Base-by-base conservation (phyloP, 2,797 vertebrate species). In the Coregonus suidteri region DNA sequence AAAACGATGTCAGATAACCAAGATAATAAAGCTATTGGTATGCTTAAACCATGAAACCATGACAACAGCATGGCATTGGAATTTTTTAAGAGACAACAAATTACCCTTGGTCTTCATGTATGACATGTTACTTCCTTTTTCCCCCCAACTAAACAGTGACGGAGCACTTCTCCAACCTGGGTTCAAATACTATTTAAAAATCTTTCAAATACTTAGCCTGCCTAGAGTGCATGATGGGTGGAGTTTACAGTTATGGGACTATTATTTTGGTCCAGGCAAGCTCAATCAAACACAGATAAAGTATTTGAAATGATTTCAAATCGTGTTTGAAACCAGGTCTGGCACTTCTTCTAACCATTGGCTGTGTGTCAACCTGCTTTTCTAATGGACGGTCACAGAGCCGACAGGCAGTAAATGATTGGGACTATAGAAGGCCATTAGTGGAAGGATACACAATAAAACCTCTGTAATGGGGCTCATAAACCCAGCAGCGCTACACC, bases 391-490 rank as follows among this genome's bases (percentile, higher is more conserved):
- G 88, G 90, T 90, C 88, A 83, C 91, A 87, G 87, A 91, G 88
- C 87, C 83, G 90, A 91, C 90, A 84, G 87, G 89, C 83, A 59
- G 82, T 93, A 93, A 93, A 93, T 94, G 92, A 93, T 81, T 76
- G 71, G 75, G 86, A 89, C 90, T 90, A 88, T 84, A 86, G 89
- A 92, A 93, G 90, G 84, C 91, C 93, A 94, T 94, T 94, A 93
- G 93, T 92, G 84, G 84, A 78, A 88, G 86, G 88, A 91, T 92
- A 91, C 86, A 91, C 91, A 90, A 91, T 93, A 93, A 93, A 91
- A 93, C 88, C 87, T 47, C 84, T 34, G 86, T 93, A 93, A 92
- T 92, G 91, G 2, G 91, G 87, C 91, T 93, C 92, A 91, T 93
- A 93, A 94, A 94, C 88, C 88, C 90, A 84, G 87, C 90, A 88